A percentile compares a stretch with the other conserved stretches of the same genome.
Conservation (phyloP, 1,140 invertebrate species). For the Phthorimaea operculella region DNA sequence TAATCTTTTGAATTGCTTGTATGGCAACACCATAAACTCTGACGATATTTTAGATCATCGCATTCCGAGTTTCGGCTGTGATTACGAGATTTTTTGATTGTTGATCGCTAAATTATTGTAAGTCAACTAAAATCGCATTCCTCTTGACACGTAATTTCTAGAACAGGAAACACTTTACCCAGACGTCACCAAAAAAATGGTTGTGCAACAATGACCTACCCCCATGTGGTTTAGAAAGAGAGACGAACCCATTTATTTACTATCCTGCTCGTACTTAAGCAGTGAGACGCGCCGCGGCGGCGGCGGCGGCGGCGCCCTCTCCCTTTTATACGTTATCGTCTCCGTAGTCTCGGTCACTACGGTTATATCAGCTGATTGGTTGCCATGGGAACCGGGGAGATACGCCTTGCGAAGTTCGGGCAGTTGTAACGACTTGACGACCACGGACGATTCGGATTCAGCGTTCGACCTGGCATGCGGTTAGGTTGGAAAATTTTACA, state of each 20-base stretch:
- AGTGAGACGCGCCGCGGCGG: constrained; percentile 35
- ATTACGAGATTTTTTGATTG: no score
- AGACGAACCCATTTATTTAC: constrained; percentile 33
- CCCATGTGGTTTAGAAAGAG: constrained; percentile 14
- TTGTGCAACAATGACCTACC: neutral
- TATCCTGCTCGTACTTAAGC: constrained; percentile 42
- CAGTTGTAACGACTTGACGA: constrained; percentile 39
- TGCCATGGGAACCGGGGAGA: constrained; percentile 11
- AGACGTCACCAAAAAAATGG: no score
- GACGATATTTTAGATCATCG: no score
- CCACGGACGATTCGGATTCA: constrained; percentile 36
- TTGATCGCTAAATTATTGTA: no score
- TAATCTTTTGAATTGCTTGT: no score
- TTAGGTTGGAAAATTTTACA: constrained; percentile 15
- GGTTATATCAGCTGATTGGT: constrained; percentile 14
- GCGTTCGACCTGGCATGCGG: constrained; percentile 51
- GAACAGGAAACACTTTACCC: no score
- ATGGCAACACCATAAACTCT: no score
- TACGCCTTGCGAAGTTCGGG: constrained; percentile 41
- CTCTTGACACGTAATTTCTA: no score
- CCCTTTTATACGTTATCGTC: constrained; percentile 30
- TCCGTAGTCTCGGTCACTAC: constrained; percentile 7
- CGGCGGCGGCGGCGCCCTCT: constrained; percentile 41
- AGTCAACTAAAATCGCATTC: no score
- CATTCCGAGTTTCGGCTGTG: no score